Evolutionary conservation across 2,888 invertebrate species (phyloP).

Genomic region (Troides helena): DNA sequence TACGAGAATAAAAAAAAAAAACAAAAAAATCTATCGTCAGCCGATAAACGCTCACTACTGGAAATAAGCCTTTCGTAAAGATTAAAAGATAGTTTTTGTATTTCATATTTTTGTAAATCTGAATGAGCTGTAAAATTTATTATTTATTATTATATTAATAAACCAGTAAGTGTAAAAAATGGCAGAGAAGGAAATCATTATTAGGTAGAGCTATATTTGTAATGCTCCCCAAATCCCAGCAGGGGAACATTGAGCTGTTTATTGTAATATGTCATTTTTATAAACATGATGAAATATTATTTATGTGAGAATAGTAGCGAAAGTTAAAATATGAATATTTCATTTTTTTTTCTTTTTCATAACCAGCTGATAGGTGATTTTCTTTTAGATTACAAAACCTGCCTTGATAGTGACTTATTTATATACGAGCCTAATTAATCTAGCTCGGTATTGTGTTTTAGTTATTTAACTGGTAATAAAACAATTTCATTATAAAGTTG

Average conservation of each 20-base stretch:
- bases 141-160: no score
- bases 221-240: neutral
- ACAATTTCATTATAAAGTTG: conserved; percentile 14
- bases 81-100: no score
- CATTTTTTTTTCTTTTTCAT: no score
- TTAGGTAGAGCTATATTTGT: no score
- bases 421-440: conserved; percentile 37
- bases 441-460: conserved; percentile 48
- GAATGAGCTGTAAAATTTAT: no score
- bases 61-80: no score
- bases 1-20: no score
- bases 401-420: conserved; percentile 52
- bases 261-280: neutral
- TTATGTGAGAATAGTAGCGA: neutral
- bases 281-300: neutral
- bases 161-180: no score
- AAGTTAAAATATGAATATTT: neutral
- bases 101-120: no score
- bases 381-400: conserved; percentile 35
- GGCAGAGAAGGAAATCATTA: no score
- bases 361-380: neutral
- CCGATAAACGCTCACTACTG: no score
- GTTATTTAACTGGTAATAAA: conserved; percentile 44
- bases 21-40: no score
- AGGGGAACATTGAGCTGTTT: neutral